Percentiles rank a stretch among this genome's conserved stretches.
phyloP scores from a whole-genome alignment of 2,797 vertebrate genomes.

The Tragopan temminckii region DNA sequence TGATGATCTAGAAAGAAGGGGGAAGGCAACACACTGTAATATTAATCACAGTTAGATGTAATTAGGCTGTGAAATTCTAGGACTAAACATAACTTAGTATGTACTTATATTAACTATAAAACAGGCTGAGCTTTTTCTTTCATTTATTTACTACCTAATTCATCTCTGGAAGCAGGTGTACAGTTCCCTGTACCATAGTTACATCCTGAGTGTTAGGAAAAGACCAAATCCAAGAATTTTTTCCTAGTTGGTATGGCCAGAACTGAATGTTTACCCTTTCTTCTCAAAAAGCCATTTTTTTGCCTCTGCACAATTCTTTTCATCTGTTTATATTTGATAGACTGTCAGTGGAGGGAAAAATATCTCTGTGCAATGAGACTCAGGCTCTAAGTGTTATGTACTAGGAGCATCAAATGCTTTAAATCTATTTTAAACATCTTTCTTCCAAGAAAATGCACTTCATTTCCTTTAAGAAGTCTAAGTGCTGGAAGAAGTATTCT shows the following conservation, averaged over 20 bases:
- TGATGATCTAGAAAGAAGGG: neutral
- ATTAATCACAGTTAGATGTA: neutral
- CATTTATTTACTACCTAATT: neutral
- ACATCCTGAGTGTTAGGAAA: neutral
- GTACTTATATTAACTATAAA: neutral
- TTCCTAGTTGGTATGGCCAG: neutral
- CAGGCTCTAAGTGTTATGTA: neutral
- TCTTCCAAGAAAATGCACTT: neutral
- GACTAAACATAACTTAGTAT: neutral
- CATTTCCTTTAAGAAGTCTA: neutral
- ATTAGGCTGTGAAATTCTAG: neutral
- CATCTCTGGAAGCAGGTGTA: neutral
- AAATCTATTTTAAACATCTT: slow-evolving; percentile 8
- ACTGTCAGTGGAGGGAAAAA: neutral
- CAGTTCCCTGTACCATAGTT: neutral
- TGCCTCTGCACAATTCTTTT: neutral
- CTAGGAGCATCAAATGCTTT: neutral
- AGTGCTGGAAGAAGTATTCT: neutral
- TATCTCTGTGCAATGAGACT: neutral
- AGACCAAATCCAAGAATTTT: neutral
- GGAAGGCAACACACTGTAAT: neutral
- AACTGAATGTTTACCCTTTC: neutral
- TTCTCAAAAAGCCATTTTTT: neutral
- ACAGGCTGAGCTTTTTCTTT: accelerated
- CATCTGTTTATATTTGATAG: neutral